These are phyloP conservation scores for Leptothorax acervorum DNA, from an alignment of 2,888 invertebrate species.

Conservation along the genomic window DNA sequence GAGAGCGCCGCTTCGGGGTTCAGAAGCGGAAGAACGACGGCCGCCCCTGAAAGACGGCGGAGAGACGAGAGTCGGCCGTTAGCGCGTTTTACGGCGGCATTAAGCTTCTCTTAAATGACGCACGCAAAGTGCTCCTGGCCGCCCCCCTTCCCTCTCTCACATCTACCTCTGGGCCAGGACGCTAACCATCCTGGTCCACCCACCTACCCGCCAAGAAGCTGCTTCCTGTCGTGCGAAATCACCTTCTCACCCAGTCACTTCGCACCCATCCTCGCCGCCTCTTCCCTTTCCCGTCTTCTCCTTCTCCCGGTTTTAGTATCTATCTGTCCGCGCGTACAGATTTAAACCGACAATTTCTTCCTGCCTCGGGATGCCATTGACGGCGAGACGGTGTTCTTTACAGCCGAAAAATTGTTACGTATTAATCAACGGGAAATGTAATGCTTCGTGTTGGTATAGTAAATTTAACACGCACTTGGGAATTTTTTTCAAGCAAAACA, in stretches of 20 bases:
- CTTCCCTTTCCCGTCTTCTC: neutral
- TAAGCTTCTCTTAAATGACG: conserved; percentile 81
- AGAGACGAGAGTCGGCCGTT: conserved; percentile 75
- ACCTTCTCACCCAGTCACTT: conserved; percentile 52
- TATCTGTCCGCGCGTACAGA: conserved; percentile 29
- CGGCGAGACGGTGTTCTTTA: neutral
- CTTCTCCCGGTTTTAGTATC: conserved; percentile 26
- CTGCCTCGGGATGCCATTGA: conserved; percentile 6
- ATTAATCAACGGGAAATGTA: conserved; percentile 23
- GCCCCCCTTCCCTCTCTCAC: neutral
- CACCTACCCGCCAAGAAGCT: conserved; percentile 50
- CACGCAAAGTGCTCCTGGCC: conserved; percentile 78
- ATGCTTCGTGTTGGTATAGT: neutral
- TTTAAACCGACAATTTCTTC: conserved; percentile 27
- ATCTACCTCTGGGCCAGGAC: conserved; percentile 38
- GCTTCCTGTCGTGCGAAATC: conserved; percentile 57
- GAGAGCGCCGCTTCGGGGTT: conserved; percentile 40
- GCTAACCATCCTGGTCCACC: conserved; percentile 51
- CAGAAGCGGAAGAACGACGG: conserved; percentile 54
- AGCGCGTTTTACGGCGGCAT: conserved; percentile 80
- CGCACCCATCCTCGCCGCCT: conserved; percentile 26
- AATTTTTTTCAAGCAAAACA: neutral
- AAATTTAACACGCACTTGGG: neutral
- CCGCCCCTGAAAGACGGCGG: conserved; percentile 63
- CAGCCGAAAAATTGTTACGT: neutral